Conservation (phyloP, 2,888 invertebrate genomes). For the Lutraria lutraria region DNA sequence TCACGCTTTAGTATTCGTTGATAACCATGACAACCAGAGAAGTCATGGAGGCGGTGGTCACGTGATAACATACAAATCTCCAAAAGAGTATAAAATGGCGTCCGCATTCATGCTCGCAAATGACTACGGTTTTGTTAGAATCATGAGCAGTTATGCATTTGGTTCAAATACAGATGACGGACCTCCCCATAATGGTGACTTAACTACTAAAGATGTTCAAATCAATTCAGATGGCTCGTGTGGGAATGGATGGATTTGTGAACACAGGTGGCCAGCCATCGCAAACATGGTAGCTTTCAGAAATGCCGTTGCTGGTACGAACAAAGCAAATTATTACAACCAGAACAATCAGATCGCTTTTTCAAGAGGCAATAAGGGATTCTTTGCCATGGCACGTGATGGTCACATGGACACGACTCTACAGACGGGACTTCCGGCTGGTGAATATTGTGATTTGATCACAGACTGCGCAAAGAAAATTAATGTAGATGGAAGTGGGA, state of each 20-base stretch:
- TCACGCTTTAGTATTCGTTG: conserved; percentile 92
- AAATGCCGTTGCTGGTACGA: conserved; percentile 80
- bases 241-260: conserved; percentile 85
- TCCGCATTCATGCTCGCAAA: conserved; percentile 94
- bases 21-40: conserved; percentile 97
- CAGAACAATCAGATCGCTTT: conserved; percentile 82
- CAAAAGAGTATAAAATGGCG: conserved; percentile 88
- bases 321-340: conserved; percentile 78
- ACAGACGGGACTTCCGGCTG: conserved; percentile 84
- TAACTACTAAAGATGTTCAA: conserved; percentile 80
- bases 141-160: conserved; percentile 94
- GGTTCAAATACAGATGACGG: conserved; percentile 72
- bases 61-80: conserved; percentile 75
- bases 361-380: conserved; percentile 82
- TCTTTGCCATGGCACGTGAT: conserved; percentile 83
- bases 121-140: conserved; percentile 89
- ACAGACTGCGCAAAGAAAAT: conserved; percentile 81
- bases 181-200: conserved; percentile 78
- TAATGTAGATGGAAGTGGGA: conserved; percentile 80
- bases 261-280: conserved; percentile 84
- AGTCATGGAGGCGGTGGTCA: conserved; percentile 87
- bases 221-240: conserved; percentile 80
- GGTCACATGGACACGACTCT: conserved; percentile 78
- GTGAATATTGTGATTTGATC: conserved; percentile 85
- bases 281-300: conserved; percentile 84